Base-by-base conservation (phyloP, 2,888 invertebrate genomes). In the Erebia palarica region DNA sequence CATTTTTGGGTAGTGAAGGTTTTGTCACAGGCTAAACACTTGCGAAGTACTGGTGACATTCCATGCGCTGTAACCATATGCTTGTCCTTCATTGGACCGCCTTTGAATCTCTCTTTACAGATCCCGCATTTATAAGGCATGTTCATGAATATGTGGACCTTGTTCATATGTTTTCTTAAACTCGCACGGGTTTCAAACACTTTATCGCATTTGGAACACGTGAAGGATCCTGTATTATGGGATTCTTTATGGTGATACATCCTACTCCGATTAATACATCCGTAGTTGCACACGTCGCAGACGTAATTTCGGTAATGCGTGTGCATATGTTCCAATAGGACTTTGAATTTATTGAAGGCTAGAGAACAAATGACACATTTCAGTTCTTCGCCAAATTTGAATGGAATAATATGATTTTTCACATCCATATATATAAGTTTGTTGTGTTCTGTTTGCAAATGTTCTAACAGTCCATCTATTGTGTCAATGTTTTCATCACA, bases 191-290 rank as follows among this genome's bases (percentile, higher is more conserved):
- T 83, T 78, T 51, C 59, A 9, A 85, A 92, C 0, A 85, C 78
- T 73, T 90, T 90, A 1, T 84, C 79, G 73, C 93, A 92, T 49
- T 76, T 80, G 5, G 82, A 83, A 69, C 92, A 92, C 4, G 73
- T 68, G 65, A 75, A 81, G 0, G 59, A 63, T 0, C 83, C 85
- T 7, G 70, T 78, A 21, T 75, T 78, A 21, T 86, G 86, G 9
- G 77, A 76, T 1, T 72, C 77, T 16, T 49, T 77, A 73, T 63
- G 82, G 16, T 69, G 72, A 7, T 65, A 49, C 61, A 77, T 49
- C 18, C 73, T 75, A 5, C 76, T 77, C 1, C 76, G 74, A 64
- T 81, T 85, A 0, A 86, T 77, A 44, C 85, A 87, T 0, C 84
- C 86, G 0, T 76, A 74, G 53, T 78, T 78, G 74, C 83, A 86